Conservation (phyloP, 2,797 vertebrate species). For the Sebastes trivittatus region DNA sequence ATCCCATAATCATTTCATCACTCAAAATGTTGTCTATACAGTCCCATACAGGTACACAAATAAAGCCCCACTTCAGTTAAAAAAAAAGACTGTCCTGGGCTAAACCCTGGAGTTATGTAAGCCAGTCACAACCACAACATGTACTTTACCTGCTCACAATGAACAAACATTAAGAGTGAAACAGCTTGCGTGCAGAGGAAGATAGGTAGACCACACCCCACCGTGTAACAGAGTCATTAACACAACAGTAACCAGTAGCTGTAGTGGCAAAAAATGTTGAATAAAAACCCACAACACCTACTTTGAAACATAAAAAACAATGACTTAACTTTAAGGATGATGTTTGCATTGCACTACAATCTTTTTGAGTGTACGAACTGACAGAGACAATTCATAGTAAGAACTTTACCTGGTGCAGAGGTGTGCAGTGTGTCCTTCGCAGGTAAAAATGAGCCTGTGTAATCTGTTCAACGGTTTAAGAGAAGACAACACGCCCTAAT, state of each 20-base stretch:
- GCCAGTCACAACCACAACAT: constrained; percentile 2
- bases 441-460: constrained; percentile 53
- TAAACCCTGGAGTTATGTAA: constrained; percentile 26
- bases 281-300: not conserved
- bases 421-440: constrained; percentile 9
- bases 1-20: not conserved
- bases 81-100: not conserved
- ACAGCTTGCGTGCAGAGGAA: not conserved
- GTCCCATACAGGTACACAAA: constrained; percentile 32
- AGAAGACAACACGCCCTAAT: constrained; percentile 74
- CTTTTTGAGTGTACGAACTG: not conserved
- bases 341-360: not conserved
- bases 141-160: not conserved
- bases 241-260: not conserved
- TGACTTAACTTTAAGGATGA: not conserved
- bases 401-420: constrained; percentile 60
- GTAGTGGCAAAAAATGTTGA: not conserved
- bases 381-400: not conserved
- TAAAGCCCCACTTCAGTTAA: constrained; percentile 10
- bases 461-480: constrained; percentile 70
- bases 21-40: not conserved
- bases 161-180: not conserved
- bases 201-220: not conserved
- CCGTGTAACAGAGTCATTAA: not conserved
- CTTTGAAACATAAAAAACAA: not conserved